Conservation (phyloP, 2,797 vertebrate species). For the Dipus sagitta region DNA sequence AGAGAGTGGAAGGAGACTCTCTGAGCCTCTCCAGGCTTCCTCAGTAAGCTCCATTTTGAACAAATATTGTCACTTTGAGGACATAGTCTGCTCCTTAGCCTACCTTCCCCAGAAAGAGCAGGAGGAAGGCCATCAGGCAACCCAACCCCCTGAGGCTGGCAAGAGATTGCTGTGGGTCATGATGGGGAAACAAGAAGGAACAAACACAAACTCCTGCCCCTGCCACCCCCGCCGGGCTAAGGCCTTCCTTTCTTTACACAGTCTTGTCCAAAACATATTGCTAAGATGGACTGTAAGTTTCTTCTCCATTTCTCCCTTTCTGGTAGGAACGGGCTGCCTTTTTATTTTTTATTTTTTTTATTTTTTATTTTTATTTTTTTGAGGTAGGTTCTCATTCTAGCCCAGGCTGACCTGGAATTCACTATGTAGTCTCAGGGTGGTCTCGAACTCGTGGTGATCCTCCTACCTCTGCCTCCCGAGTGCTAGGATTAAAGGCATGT, state of each 20-base stretch:
- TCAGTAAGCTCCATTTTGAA: neutral
- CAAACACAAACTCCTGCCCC: neutral
- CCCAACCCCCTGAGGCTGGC: neutral
- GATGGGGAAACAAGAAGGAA: neutral
- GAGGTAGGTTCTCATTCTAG: too few species aligned
- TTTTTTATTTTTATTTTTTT: neutral
- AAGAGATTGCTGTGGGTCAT: neutral
- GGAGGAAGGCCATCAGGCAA: neutral
- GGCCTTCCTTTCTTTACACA: accelerated
- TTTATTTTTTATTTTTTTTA: neutral
- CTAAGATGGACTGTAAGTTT: accelerated
- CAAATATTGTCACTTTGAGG: neutral
- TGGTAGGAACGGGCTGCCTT: too few species aligned
- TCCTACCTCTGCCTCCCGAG: too few species aligned
- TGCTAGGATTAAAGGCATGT: too few species aligned
- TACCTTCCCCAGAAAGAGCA: neutral
- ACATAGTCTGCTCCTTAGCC: neutral
- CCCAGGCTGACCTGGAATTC: too few species aligned
- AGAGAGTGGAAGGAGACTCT: neutral
- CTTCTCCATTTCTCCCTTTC: neutral
- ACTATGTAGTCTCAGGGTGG: too few species aligned
- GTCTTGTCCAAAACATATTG: accelerated
- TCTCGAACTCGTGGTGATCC: too few species aligned
- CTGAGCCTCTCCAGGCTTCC: neutral
- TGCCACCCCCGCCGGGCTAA: accelerated